Base-by-base conservation (phyloP, 2,797 vertebrate species). In the Rhinichthys osculus region DNA sequence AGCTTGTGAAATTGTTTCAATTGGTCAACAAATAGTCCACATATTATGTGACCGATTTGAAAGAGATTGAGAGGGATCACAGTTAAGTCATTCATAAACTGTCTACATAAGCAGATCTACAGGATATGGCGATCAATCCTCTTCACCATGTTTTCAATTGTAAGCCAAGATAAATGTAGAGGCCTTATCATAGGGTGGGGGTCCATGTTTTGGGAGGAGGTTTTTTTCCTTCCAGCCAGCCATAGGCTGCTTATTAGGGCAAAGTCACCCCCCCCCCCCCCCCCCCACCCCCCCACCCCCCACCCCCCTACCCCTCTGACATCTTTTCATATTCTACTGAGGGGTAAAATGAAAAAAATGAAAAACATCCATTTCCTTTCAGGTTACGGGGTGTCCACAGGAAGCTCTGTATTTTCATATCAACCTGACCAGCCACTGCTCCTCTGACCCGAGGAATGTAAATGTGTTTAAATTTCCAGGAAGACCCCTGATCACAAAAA, bases 131-230 rank as follows among this genome's bases (percentile, higher is more conserved):
- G 9, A 69, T 79, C 59, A 72, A 81, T 82, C 88, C 88, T 76
- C 44, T 83, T 70, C 81, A 11, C 64, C 54, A n/a, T 83, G 84
- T 84, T 89, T 84, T 91, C 66, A 27, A 81, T 85, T 84, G 64
- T 23, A 2, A 83, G 91, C 93, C 93, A 93, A 92, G 84, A 91
- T 90, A 94, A 95, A 95, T 91, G 95, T 92, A 90, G 89, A 91
- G 91, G 91, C 90, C 23, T 91, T 92, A 93, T 93, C 91, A 72
- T 78, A 78, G 88, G 42, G 82, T 30, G 90, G 89, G 83, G 91
- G 91, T 57, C 69, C 78, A 90, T 90, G 90, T 88, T 90, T 84
- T 70, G 85, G 90, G 92, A 92, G 89, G 92, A 90, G 88, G 89
- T 86, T 90, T 89, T 89, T 94, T 94, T 93, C 92, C 92, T 92